Conservation (phyloP, 2,113 vertebrate species). For the Phyllopteryx taeniolatus region DNA sequence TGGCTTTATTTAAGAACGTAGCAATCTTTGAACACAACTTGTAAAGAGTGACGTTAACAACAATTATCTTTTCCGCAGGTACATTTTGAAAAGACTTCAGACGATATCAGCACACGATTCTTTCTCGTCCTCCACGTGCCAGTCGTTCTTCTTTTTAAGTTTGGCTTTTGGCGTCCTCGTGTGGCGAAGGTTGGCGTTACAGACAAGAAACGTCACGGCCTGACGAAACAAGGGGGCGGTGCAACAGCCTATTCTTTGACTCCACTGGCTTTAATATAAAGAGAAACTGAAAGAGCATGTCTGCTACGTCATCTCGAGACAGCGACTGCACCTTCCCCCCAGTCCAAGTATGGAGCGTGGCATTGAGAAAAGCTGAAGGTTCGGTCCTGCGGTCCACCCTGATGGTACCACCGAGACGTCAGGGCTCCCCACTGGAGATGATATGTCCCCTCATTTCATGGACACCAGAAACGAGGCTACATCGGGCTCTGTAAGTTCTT, state of each 20-base stretch:
- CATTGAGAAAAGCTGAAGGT: not conserved
- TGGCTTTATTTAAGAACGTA: no score
- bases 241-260: not conserved
- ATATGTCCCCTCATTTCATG: slow-evolving; percentile 67
- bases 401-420: no score
- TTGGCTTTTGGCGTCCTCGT: not conserved
- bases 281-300: slow-evolving; percentile 68
- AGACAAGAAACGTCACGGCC: not conserved
- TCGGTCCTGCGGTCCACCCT: not conserved
- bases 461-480: slow-evolving; percentile 36
- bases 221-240: not conserved
- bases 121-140: not conserved
- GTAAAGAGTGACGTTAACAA: no score
- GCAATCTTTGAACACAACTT: no score
- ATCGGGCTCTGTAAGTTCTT: slow-evolving; percentile 56
- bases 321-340: no score
- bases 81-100: no score
- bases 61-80: no score
- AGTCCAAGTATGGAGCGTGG: not conserved
- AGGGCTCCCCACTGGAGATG: not conserved
- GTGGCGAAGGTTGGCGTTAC: not conserved
- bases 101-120: not conserved
- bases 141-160: not conserved
- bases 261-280: slow-evolving; percentile 69
- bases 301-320: slow-evolving; percentile 28